These are phyloP conservation scores for Ischnus inquisitorius DNA, from an alignment of 2,888 invertebrate species.

Conservation along the genomic window DNA sequence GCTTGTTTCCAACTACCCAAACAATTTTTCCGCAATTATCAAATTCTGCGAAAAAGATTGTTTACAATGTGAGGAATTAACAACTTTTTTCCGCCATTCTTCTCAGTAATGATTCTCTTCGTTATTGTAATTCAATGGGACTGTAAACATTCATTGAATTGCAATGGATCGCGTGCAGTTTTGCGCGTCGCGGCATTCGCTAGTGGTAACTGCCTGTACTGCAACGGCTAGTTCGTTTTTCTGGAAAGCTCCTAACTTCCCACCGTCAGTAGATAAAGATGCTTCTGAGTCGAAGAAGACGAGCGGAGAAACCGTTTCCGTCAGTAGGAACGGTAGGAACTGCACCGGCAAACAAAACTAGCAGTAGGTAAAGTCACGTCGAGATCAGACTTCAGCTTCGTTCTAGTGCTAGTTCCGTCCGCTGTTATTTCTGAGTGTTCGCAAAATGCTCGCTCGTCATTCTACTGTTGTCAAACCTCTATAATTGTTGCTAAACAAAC, in stretches of 20 bases:
- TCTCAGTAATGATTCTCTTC: too few relatives aligned
- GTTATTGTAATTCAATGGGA: too few relatives aligned
- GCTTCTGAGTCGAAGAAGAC: neutral
- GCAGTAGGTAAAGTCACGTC: constrained; percentile 13
- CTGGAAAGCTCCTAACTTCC: too few relatives aligned
- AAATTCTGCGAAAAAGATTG: too few relatives aligned
- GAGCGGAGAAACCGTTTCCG: neutral
- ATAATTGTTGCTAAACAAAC: constrained; percentile 1
- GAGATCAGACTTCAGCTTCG: neutral
- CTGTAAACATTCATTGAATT: neutral
- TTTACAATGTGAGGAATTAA: too few relatives aligned
- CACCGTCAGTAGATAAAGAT: constrained; percentile 9
- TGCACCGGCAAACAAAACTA: neutral
- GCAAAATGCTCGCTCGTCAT: neutral
- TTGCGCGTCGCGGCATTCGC: neutral
- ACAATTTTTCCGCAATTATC: too few relatives aligned
- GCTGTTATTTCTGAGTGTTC: neutral
- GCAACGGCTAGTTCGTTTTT: neutral
- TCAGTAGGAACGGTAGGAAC: neutral
- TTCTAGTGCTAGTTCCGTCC: neutral
- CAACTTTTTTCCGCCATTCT: too few relatives aligned
- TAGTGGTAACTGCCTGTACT: neutral
- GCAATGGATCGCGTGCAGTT: neutral
- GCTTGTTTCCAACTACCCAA: too few relatives aligned
- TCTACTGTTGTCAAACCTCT: neutral